Evolutionary conservation across 35 echinoderm and acorn worm species (phyloP), one percentile per base, ranked within the genome.

Genomic region (Ptychodera flava): DNA sequence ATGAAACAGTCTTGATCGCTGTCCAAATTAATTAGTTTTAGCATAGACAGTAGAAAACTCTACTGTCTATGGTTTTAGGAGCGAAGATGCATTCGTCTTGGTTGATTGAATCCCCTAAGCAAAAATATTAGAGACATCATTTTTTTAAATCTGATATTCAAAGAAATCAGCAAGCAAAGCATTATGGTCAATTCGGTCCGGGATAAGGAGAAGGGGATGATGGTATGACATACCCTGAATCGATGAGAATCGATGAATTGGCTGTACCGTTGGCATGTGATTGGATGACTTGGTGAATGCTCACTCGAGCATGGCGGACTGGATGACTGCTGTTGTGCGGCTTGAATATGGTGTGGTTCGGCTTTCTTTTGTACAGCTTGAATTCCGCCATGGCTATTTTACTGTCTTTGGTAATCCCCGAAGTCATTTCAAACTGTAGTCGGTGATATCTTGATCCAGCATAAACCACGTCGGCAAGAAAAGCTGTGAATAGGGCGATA

Each of bases 321-420:
- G 87, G 89, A 34, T 87, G 91, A 36, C 81, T 33, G 31, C 88
- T 86, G 28, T 45, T 81, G 30, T 90, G 88, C 6, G 45, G 45
- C 22, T 64, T 64, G 45, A 12, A 22, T 12, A 22, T 64, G 77
- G 85, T 86, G 36, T 64, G 78, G 81, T 99, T 99, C 28, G 96
- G 92, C 37, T 90, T 77, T 36, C 94, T 90, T 78, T 99, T 94
- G 90, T 80, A 99, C 77, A 99, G 78, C 32, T 93, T 94, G 16
- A 99, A 86, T 76, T 99, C 96, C 1, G 96, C 93, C 33, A 99
- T 87, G 31, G 94, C 79, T 32, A 99, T 85, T 34, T 99, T 92
- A 84, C 96, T 99, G 34, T 83, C 88, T n/a, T 79, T 37, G n/a
- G 92, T 92, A 34, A 99, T 82, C 2, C 80, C 33, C 16, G 33